Evolutionary conservation across 2,113 vertebrate genomes (phyloP), one percentile per base, ranked within the genome.

Genomic region (Platysternon megacephalum): DNA sequence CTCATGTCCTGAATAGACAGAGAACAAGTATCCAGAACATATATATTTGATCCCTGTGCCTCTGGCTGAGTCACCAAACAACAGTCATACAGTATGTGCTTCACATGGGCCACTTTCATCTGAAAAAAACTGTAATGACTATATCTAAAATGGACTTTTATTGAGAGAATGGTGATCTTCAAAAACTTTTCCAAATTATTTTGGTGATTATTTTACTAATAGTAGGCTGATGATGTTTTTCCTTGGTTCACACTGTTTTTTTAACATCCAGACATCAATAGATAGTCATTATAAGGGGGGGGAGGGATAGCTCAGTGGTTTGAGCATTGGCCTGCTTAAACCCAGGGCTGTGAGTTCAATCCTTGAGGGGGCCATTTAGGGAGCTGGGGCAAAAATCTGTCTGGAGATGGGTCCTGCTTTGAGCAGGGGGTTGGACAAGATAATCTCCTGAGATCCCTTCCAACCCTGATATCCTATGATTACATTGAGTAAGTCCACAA

Each of bases 1-100:
- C 28, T 90, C 46, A 35, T 17, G 8, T 91, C 81, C 51, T 89
- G 58, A 95, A 91, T 48, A 91, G 55, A 85, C 11, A 89, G 44
- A 95, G 78, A 95, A 91, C 42, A 93, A 97, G 78, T 35, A 87
- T 58, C 53, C 55, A 29, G 83, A 91, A 95, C 81, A 85, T 96
- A 83, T 11, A 51, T 82, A 89, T 83, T 92, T 93, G 85, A 86
- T 93, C 53, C 21, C 6, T 52, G 2, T 76, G 53, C 35, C 58
- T 91, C 79, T 85, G 68, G 42, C 48, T 88, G 24, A 90, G 39
- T 76, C 61, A 82, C 6, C 58, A 91, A 84, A 79, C 16, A 95
- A 51, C 35, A 82, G 6, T 28, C 56, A 74, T 29, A 16, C 17
- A 82, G 5, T n/a, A 39, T 44, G 51, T 51, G 2, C 8, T 87